Evolutionary conservation across 2,113 vertebrate species (phyloP).

Genomic region (Plecturocebus donacophilus): DNA sequence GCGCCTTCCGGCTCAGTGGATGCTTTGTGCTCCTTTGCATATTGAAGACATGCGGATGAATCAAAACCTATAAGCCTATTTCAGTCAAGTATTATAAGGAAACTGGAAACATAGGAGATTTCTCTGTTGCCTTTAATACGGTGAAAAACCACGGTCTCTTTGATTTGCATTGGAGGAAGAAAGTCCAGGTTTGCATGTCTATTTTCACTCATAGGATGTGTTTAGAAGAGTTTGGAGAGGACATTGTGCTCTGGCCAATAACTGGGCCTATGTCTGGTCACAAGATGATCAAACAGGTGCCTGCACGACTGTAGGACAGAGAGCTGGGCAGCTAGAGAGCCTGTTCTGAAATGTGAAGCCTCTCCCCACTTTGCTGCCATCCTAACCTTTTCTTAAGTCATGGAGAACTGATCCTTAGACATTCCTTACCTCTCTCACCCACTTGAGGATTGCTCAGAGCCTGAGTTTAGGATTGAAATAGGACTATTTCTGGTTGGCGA

Average conservation of each 20-base stretch:
- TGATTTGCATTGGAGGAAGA: not conserved
- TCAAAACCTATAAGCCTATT: not conserved
- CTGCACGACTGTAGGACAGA: not conserved
- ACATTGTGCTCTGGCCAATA: not conserved
- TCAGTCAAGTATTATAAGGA: not conserved
- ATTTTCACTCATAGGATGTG: not conserved
- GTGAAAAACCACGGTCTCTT: not conserved
- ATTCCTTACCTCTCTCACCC: conserved; percentile 12
- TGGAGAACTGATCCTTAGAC: not conserved
- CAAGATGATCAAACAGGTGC: not conserved
- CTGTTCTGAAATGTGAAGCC: not conserved
- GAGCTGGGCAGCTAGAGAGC: too few relatives aligned
- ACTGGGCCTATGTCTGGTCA: not conserved
- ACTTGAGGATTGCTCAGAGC: not conserved
- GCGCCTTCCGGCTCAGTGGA: not conserved
- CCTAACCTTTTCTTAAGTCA: not conserved
- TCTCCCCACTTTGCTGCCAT: not conserved
- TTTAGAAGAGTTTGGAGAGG: not conserved
- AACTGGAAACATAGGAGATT: not conserved
- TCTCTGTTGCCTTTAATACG: accelerated
- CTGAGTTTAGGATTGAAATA: not conserved
- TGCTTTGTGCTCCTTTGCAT: not conserved
- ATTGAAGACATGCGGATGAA: not conserved
- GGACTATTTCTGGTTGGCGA: conserved; percentile 57
- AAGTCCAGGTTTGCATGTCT: not conserved